These are phyloP conservation scores for Cyanoliseus patagonus DNA, from an alignment of 2,113 vertebrate genomes.

Conservation along the genomic window DNA sequence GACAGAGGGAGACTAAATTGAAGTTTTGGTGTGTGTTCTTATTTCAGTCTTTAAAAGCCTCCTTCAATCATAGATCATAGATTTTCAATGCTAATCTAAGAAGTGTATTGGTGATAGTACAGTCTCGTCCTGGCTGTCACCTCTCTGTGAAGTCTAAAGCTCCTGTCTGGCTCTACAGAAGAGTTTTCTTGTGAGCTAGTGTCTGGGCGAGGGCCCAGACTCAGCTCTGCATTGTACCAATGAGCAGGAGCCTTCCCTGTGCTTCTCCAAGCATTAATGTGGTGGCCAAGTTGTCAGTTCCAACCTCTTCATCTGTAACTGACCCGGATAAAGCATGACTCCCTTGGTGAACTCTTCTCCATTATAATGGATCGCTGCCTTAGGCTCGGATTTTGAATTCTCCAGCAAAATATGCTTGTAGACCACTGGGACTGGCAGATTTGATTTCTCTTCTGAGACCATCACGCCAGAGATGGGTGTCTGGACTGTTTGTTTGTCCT, in stretches of 20 bases:
- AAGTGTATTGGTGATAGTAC: not conserved
- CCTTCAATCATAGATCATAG: not conserved
- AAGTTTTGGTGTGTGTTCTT: not conserved
- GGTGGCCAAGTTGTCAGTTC: not conserved
- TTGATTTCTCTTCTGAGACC: not conserved
- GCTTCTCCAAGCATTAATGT: not conserved
- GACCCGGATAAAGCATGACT: not conserved
- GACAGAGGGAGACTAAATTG: not conserved
- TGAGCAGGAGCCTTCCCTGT: not conserved
- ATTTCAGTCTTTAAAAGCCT: conserved; percentile 15
- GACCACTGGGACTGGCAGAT: not conserved
- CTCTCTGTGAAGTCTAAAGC: not conserved
- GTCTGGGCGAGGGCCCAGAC: not conserved
- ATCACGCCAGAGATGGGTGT: not conserved
- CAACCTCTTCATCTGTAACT: not conserved
- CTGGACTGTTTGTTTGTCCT: not conserved
- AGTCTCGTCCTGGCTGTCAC: not conserved
- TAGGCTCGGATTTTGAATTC: not conserved
- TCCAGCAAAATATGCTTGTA: not conserved
- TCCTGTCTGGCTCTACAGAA: not conserved
- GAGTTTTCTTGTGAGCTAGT: not conserved
- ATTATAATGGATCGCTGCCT: not conserved
- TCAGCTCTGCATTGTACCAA: not conserved
- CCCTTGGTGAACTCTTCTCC: rapidly evolving
- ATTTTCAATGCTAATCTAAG: conserved; percentile 6